phyloP scores from a whole-genome alignment of 2,888 invertebrate genomes.

The Thumatha senex region DNA sequence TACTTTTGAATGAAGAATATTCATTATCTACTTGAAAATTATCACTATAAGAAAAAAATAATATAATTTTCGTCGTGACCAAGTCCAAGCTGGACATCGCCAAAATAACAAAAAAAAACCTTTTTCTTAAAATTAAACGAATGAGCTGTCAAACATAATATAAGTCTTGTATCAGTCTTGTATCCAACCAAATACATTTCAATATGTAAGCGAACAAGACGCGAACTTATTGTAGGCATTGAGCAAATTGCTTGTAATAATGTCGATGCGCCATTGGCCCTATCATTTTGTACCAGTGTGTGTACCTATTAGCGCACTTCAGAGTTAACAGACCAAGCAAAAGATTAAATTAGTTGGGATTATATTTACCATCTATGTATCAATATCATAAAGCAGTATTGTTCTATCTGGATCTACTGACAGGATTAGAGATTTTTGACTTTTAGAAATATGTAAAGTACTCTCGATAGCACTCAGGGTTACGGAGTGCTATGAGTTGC shows the following conservation, averaged over 20 bases:
- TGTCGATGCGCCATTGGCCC: slow-evolving; percentile 42
- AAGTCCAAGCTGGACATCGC: too few relatives aligned
- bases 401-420: too few relatives aligned
- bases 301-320: slow-evolving; percentile 25
- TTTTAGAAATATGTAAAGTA: too few relatives aligned
- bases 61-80: too few relatives aligned
- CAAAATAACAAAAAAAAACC: too few relatives aligned
- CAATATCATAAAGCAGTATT: too few relatives aligned
- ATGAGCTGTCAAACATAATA: background rate
- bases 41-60: too few relatives aligned
- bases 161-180: background rate
- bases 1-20: too few relatives aligned
- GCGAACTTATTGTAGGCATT: slow-evolving; percentile 37
- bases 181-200: slow-evolving; percentile 25
- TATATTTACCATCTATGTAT: background rate
- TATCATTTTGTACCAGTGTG: slow-evolving; percentile 41
- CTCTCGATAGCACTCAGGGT: too few relatives aligned
- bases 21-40: too few relatives aligned
- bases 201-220: slow-evolving; percentile 28
- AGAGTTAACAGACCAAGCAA: slow-evolving; percentile 6
- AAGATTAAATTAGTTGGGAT: background rate
- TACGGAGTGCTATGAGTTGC: too few relatives aligned
- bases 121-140: background rate
- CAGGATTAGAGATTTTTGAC: too few relatives aligned
- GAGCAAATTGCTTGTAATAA: slow-evolving; percentile 50